phyloP scores from a whole-genome alignment of 2,888 invertebrate species.

The Theodoxus fluviatilis region DNA sequence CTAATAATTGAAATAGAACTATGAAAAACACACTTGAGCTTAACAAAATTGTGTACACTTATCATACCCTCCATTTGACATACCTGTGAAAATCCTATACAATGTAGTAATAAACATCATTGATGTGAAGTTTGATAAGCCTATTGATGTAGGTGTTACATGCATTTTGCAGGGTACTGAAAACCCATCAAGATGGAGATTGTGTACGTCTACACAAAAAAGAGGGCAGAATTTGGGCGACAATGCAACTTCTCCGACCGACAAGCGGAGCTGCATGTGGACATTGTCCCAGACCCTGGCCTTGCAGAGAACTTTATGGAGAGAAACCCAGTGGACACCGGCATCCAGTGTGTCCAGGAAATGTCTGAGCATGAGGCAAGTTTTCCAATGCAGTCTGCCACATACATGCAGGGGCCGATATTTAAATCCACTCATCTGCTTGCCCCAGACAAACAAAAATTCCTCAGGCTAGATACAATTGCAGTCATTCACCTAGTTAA shows the following conservation, averaged over 20 bases:
- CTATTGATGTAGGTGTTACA: neutral
- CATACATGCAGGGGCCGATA: no score
- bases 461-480: no score
- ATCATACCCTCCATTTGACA: no score
- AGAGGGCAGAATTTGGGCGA: constrained; percentile 65
- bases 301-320: constrained; percentile 62
- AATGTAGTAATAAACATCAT: no score
- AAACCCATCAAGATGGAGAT: constrained; percentile 62
- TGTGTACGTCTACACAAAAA: constrained; percentile 65
- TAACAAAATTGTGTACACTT: no score
- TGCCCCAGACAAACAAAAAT: no score
- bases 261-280: constrained; percentile 66
- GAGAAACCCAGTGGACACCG: constrained; percentile 63
- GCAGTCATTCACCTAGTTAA: no score
- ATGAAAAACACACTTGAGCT: constrained; percentile 24
- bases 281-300: constrained; percentile 64
- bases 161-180: neutral
- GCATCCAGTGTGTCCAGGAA: constrained; percentile 65
- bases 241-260: constrained; percentile 66
- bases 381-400: no score
- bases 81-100: no score
- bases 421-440: no score
- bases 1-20: no score
- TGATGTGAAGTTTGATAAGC: no score
- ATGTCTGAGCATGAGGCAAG: constrained; percentile 67